Conservation (phyloP, 2,113 vertebrate species). For the Melanotaenia duboulayi region DNA sequence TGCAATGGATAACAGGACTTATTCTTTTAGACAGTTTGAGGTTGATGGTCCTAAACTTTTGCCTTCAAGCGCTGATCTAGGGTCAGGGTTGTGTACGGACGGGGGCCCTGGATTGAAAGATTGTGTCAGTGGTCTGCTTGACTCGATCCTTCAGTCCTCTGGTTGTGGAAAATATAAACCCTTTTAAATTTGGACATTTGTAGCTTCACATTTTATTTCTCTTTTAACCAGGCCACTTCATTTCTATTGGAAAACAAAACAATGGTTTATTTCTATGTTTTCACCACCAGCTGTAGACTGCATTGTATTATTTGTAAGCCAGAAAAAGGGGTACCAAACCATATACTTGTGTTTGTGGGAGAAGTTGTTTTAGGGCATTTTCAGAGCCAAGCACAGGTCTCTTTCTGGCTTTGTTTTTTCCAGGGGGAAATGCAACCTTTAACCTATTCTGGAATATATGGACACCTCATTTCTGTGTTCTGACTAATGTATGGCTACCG, state of each 20-base stretch:
- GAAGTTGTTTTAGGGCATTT: constrained; percentile 2
- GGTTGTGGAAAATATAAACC: no score
- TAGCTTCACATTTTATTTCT: background rate
- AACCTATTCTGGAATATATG: background rate
- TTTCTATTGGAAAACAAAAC: constrained; percentile 4
- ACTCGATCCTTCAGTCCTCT: no score
- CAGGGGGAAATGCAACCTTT: background rate
- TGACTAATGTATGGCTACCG: constrained; percentile 27
- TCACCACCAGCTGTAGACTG: background rate
- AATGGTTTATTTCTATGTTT: constrained; percentile 7
- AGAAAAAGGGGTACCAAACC: background rate
- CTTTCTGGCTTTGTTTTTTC: background rate
- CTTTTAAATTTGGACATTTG: no score
- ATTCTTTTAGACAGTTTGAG: background rate
- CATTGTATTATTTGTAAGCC: background rate
- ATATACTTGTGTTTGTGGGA: constrained; percentile 4
- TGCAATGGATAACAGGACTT: constrained; percentile 7
- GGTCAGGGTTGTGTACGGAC: background rate
- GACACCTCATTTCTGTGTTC: constrained; percentile 3
- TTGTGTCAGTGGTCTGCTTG: no score
- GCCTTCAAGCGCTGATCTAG: background rate
- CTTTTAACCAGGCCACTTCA: background rate
- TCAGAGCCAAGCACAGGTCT: background rate
- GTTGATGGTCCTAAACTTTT: background rate
- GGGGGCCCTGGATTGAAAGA: no score